A percentile compares a stretch with the other conserved stretches of the same genome.
Evolutionary conservation across 2,888 invertebrate species (phyloP).

Genomic region (Pristionchus fissidentatus): DNA sequence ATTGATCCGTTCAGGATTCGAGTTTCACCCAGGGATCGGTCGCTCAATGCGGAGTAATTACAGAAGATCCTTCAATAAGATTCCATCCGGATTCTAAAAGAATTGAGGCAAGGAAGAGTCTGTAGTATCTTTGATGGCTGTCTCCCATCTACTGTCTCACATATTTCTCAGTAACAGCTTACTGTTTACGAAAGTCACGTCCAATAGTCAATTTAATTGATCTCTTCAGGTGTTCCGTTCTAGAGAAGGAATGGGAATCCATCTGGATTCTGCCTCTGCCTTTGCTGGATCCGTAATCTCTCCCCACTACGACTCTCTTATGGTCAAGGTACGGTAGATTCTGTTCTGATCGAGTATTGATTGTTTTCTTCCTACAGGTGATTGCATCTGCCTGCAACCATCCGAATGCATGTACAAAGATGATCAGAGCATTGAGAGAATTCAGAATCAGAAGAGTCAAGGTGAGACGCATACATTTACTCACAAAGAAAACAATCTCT

Average conservation of each 20-base stretch:
- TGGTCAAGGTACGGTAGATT: slow-evolving; percentile 84
- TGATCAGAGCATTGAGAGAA: slow-evolving; percentile 94
- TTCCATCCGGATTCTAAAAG: slow-evolving; percentile 99
- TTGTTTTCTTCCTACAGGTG: slow-evolving; percentile 77
- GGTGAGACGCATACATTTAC: slow-evolving; percentile 76
- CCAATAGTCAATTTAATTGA: too few species aligned
- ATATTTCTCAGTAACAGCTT: too few species aligned
- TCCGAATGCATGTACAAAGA: slow-evolving; percentile 92
- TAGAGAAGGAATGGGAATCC: slow-evolving; percentile 99
- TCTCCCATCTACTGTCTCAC: too few species aligned
- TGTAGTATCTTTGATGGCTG: background rate
- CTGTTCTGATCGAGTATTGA: background rate
- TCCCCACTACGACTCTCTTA: slow-evolving; percentile 96
- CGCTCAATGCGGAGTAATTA: slow-evolving; percentile 97
- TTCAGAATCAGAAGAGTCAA: slow-evolving; percentile 98
- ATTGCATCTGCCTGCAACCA: slow-evolving; percentile 93
- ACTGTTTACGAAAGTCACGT: too few species aligned
- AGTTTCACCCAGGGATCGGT: slow-evolving; percentile 80
- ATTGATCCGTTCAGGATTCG: slow-evolving; percentile 48
- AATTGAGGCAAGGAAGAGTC: slow-evolving; percentile 85
- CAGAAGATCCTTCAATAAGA: slow-evolving; percentile 95
- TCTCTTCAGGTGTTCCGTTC: slow-evolving; percentile 84
- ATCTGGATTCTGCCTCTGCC: slow-evolving; percentile 95
- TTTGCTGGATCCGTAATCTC: slow-evolving; percentile 94
- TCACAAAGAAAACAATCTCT: too few species aligned